phyloP scores from a whole-genome alignment of 2,113 vertebrate species.

The Dicaeum eximium region DNA sequence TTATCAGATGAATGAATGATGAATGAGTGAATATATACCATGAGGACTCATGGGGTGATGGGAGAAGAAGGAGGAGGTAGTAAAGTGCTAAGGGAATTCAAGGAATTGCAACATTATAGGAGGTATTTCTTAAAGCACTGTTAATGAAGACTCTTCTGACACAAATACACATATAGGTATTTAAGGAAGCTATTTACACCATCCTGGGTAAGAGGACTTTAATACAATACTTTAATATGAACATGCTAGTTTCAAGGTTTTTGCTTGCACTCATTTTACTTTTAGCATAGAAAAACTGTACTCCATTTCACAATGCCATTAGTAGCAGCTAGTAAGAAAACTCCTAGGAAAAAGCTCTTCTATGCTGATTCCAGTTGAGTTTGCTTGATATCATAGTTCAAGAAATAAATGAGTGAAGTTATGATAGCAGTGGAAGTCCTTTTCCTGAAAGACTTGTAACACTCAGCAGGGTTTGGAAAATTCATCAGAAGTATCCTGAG shows the following conservation, averaged over 20 bases:
- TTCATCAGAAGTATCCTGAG: not conserved
- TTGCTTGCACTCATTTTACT: not conserved
- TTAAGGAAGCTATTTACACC: not conserved
- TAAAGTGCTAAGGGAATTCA: not conserved
- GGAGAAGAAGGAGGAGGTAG: not conserved
- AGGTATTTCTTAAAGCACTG: not conserved
- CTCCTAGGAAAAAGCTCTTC: not conserved
- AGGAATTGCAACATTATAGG: not conserved
- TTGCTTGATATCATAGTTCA: not conserved
- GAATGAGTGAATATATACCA: not conserved
- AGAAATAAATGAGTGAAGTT: not conserved
- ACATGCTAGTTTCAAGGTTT: not conserved
- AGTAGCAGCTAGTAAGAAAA: not conserved
- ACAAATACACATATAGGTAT: not conserved
- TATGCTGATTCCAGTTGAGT: not conserved
- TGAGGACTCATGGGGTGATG: not conserved
- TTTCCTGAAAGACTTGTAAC: not conserved
- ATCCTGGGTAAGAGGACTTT: not conserved
- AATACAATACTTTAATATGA: not conserved
- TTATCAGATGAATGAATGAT: not conserved
- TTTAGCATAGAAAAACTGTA: not conserved
- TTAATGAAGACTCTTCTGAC: not conserved
- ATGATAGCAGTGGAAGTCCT: not conserved
- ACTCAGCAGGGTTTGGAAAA: not conserved
- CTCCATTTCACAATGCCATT: not conserved